These are phyloP conservation scores for Megalops cyprinoides DNA, from an alignment of 2,797 vertebrate genomes.

Conservation along the genomic window DNA sequence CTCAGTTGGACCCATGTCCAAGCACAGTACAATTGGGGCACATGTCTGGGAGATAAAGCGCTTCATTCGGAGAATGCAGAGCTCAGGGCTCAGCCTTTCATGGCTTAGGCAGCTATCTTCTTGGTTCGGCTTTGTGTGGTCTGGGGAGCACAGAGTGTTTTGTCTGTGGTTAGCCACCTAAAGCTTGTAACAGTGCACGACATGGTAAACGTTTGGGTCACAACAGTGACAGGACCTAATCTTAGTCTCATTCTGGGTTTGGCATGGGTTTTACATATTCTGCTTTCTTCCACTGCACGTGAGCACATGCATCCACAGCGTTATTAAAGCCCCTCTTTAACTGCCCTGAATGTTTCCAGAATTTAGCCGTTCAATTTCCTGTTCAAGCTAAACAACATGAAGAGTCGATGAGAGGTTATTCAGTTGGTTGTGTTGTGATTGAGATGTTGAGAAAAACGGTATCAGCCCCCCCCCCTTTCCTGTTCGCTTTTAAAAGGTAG, in stretches of 20 bases:
- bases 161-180: slow-evolving; percentile 24
- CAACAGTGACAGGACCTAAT: slow-evolving; percentile 19
- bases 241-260: slow-evolving; percentile 18
- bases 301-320: neutral
- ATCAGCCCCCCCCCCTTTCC: slow-evolving; percentile 40
- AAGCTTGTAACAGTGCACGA: neutral
- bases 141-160: neutral
- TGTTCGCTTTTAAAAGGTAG: slow-evolving; percentile 54
- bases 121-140: slow-evolving; percentile 19
- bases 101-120: slow-evolving; percentile 31
- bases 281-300: neutral
- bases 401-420: slow-evolving; percentile 16
- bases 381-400: slow-evolving; percentile 5
- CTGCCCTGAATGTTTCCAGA: slow-evolving; percentile 12
- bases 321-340: neutral
- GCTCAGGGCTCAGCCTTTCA: slow-evolving; percentile 30
- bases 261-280: slow-evolving; percentile 29
- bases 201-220: slow-evolving; percentile 9
- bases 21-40: slow-evolving; percentile 41
- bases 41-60: slow-evolving; percentile 30
- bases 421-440: slow-evolving; percentile 15
- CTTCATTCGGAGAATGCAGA: slow-evolving; percentile 35
- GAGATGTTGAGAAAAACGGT: neutral
- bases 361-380: slow-evolving; percentile 15
- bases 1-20: slow-evolving; percentile 33